Evolutionary conservation across 2,888 invertebrate species (phyloP).

Genomic region (Lissocephala sabroskyi): DNA sequence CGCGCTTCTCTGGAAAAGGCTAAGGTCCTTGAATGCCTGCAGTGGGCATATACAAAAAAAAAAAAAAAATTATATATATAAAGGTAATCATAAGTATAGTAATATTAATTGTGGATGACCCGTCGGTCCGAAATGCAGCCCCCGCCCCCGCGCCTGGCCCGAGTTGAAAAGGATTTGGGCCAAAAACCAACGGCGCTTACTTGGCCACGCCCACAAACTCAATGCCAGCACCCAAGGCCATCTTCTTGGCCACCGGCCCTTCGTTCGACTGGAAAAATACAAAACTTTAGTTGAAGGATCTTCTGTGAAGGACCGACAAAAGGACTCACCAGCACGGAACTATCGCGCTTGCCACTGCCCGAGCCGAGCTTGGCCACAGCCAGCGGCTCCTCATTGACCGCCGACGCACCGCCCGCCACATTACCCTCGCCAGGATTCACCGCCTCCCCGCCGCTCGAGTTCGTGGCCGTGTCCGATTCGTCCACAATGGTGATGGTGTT

Average conservation of each 20-base stretch:
- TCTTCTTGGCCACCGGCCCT: conserved; percentile 42
- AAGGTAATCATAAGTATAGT: too few relatives aligned
- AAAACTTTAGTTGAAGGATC: neutral
- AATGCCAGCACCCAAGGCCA: conserved; percentile 20
- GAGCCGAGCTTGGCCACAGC: too few relatives aligned
- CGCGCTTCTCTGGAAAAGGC: too few relatives aligned
- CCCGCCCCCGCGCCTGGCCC: too few relatives aligned
- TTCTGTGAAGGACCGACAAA: neutral
- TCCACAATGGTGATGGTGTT: conserved; percentile 69
- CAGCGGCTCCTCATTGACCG: too few relatives aligned
- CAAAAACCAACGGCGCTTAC: too few relatives aligned
- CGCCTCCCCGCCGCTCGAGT: conserved; percentile 34
- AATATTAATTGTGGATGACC: too few relatives aligned
- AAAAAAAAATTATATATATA: too few relatives aligned
- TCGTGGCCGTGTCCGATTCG: conserved; percentile 68
- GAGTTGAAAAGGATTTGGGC: too few relatives aligned
- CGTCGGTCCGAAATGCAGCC: too few relatives aligned
- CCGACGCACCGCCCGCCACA: conserved; percentile 28
- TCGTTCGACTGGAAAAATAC: conserved; percentile 25
- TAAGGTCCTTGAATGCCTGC: neutral
- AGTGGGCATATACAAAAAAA: too few relatives aligned
- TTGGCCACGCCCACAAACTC: conserved; percentile 32
- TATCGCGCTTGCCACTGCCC: conserved; percentile 18
- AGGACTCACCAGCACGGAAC: conserved; percentile 14
- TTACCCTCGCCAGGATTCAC: too few relatives aligned